Evolutionary conservation across 2,888 invertebrate species (phyloP).

Genomic region (Capitulum mitella): DNA sequence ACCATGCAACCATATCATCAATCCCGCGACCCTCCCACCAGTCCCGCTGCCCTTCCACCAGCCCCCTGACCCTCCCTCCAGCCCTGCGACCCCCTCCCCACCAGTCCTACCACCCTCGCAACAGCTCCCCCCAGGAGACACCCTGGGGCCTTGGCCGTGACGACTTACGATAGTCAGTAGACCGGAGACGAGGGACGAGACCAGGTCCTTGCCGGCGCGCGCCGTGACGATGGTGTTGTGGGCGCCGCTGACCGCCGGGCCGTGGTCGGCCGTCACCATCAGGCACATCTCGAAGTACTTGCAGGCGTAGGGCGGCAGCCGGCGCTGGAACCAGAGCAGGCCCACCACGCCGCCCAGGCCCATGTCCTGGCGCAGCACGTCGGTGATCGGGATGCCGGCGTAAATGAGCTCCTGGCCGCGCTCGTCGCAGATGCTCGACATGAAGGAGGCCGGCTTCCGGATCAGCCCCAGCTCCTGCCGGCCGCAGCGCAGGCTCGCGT

Average conservation of each 20-base stretch:
- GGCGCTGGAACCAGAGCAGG: slow-evolving; percentile 95
- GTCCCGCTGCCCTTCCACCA: no score
- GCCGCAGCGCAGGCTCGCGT: no score
- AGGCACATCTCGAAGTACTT: slow-evolving; percentile 98
- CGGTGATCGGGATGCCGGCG: slow-evolving; percentile 77
- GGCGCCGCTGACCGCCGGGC: slow-evolving; percentile 96
- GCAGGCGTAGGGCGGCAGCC: slow-evolving; percentile 84
- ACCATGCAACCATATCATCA: no score
- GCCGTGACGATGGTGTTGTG: slow-evolving; percentile 98
- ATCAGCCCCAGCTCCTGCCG: slow-evolving; percentile 92
- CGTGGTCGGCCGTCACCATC: slow-evolving; percentile 97
- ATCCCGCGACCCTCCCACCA: no score
- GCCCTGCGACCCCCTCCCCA: no score
- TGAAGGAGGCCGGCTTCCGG: slow-evolving; percentile 96
- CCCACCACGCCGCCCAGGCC: slow-evolving; percentile 97
- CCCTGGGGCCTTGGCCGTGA: no score
- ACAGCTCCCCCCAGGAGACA: no score
- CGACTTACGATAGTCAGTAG: slow-evolving; percentile 85
- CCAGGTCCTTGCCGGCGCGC: slow-evolving; percentile 92
- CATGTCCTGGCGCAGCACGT: slow-evolving; percentile 48
- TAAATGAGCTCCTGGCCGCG: slow-evolving; percentile 93
- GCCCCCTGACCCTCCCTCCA: no score
- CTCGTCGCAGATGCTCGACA: slow-evolving; percentile 99
- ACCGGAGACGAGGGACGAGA: slow-evolving; percentile 91
- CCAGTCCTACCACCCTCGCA: no score